Conservation (phyloP, 2,113 vertebrate species). For the Rhegmatorhina hoffmannsi region DNA sequence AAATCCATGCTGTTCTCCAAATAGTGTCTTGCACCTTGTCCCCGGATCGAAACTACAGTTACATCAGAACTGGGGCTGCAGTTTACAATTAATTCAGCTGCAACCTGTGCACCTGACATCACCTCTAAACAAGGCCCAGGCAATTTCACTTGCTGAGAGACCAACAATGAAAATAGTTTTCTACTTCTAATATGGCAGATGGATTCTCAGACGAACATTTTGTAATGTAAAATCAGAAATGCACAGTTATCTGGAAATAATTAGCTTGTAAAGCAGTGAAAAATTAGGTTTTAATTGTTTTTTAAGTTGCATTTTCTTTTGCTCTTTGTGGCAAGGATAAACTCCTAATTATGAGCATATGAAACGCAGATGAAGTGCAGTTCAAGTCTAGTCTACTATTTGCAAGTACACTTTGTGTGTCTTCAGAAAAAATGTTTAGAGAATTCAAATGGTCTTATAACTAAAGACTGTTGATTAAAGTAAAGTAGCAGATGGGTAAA, state of each 20-base stretch:
- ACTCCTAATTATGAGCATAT: not conserved
- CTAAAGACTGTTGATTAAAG: not conserved
- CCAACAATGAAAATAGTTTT: not conserved
- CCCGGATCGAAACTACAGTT: not conserved
- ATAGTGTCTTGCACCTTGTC: not conserved
- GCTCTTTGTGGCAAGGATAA: not conserved
- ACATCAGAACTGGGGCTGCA: not conserved
- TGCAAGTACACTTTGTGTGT: not conserved
- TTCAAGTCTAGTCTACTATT: not conserved
- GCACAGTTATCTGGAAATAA: not conserved
- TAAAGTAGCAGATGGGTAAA: not conserved
- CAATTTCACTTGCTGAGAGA: not conserved
- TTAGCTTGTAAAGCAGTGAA: not conserved
- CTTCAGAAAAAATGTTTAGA: not conserved
- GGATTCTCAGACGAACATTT: not conserved
- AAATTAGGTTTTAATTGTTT: not conserved
- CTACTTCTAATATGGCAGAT: not conserved
- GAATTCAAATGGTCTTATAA: not conserved
- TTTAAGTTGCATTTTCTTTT: not conserved
- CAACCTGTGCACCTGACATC: not conserved
- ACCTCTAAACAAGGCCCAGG: not conserved
- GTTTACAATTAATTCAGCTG: not conserved
- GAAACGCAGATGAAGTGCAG: not conserved
- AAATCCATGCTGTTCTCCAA: not conserved
- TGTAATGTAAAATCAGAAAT: not conserved